A percentile compares a stretch with the other conserved stretches of the same genome.
Evolutionary conservation across 2,888 invertebrate species (phyloP).

Genomic region (Chydorus sphaericus): DNA sequence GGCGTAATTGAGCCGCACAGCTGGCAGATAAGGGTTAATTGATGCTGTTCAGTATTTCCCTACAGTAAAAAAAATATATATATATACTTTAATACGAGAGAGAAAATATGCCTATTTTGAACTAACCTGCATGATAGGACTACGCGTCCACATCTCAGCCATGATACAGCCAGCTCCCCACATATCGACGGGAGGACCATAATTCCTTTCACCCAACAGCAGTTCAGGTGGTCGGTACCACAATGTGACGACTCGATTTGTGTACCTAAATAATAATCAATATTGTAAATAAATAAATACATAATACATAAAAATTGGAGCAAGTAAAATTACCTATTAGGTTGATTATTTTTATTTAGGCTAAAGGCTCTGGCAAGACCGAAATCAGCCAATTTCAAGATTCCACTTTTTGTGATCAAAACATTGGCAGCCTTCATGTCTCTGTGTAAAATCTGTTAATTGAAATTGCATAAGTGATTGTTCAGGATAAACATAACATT

Average conservation of each 20-base stretch:
- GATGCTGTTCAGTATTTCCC: constrained; percentile 93
- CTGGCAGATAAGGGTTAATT: constrained; percentile 84
- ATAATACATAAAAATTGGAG: not conserved
- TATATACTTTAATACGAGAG: too few relatives aligned
- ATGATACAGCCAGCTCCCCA: constrained; percentile 98
- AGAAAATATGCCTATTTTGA: not conserved
- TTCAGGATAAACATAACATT: not conserved
- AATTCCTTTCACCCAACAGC: constrained; percentile 71
- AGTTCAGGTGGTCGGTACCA: constrained; percentile 76
- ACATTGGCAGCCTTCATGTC: constrained; percentile 99
- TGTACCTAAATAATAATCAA: constrained; percentile 47
- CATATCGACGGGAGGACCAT: constrained; percentile 92
- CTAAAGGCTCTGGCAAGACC: constrained; percentile 91
- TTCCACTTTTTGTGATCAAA: constrained; percentile 84
- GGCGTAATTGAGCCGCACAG: constrained; percentile 91
- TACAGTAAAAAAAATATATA: constrained; percentile 22
- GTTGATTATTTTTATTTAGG: constrained; percentile 66
- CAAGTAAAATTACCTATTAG: constrained; percentile 39
- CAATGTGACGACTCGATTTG: constrained; percentile 93
- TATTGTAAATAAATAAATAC: not conserved
- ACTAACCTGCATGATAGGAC: constrained; percentile 63
- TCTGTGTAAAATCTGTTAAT: constrained; percentile 57
- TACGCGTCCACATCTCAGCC: constrained; percentile 98
- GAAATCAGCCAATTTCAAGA: constrained; percentile 91
- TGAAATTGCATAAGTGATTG: constrained; percentile 23